Evolutionary conservation across 2,113 vertebrate genomes (phyloP).

Genomic region (Cebus imitator): DNA sequence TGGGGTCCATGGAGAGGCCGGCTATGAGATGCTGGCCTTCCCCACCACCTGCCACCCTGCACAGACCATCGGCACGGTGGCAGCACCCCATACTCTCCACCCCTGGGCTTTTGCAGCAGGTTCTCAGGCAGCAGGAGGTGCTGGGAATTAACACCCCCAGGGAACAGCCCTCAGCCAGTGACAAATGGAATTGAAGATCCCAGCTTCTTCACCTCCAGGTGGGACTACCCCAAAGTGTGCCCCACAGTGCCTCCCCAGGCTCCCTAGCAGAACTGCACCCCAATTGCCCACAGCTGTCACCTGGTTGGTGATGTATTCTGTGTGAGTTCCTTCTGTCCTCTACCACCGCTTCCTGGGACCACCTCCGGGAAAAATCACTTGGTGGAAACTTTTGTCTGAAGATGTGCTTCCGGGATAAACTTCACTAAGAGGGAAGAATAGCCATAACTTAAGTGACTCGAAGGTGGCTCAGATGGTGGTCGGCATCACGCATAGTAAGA

Average conservation of each 20-base stretch:
- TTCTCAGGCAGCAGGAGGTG: not conserved
- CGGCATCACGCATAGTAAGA: not conserved
- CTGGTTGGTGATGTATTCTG: accelerated
- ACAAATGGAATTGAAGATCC: not conserved
- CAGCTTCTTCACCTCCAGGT: not conserved
- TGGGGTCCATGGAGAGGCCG: not conserved
- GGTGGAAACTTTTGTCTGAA: not conserved
- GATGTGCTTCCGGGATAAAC: not conserved
- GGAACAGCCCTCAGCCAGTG: not conserved
- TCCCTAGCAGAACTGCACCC: not conserved
- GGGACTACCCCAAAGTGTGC: not conserved
- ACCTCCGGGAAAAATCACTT: not conserved
- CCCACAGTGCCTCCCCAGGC: accelerated
- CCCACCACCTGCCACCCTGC: accelerated
- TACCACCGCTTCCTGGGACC: no score
- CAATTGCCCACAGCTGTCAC: not conserved
- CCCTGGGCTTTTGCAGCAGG: not conserved
- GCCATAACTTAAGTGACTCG: accelerated
- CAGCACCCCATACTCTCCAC: not conserved
- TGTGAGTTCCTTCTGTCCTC: not conserved
- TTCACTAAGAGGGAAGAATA: accelerated
- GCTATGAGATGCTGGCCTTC: not conserved
- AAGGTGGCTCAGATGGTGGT: no score
- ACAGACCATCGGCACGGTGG: accelerated
- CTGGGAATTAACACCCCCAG: not conserved